These are phyloP conservation scores for Carterocephalus palaemon DNA, from an alignment of 2,888 invertebrate genomes.

Conservation along the genomic window DNA sequence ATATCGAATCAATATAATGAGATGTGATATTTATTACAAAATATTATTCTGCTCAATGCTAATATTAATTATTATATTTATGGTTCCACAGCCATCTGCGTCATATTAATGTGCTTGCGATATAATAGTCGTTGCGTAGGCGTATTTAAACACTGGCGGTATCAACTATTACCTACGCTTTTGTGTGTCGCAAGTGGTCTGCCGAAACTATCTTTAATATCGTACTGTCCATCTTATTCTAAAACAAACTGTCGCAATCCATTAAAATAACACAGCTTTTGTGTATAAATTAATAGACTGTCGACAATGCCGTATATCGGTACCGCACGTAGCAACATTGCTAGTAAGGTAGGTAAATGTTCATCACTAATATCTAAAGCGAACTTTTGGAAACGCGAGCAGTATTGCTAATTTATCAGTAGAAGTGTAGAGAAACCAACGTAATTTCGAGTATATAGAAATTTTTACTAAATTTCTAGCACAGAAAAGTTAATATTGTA, in stretches of 20 bases:
- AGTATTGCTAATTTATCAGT: too few species aligned
- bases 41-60: slow-evolving; percentile 35
- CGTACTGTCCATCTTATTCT: slow-evolving; percentile 73
- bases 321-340: slow-evolving; percentile 46
- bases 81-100: slow-evolving; percentile 64
- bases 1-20: slow-evolving; percentile 32
- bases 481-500: slow-evolving; percentile 7
- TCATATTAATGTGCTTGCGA: slow-evolving; percentile 47
- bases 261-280: slow-evolving; percentile 43
- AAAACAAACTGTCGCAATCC: slow-evolving; percentile 50
- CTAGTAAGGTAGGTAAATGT: slow-evolving; percentile 35
- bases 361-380: neutral
- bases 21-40: slow-evolving; percentile 49
- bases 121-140: slow-evolving; percentile 17
- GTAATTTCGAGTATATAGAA: neutral
- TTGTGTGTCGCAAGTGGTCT: slow-evolving; percentile 78
- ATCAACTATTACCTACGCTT: slow-evolving; percentile 41
- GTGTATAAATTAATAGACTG: slow-evolving; percentile 50
- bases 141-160: slow-evolving; percentile 35
- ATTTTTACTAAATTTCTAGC: neutral
- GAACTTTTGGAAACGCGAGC: too few species aligned
- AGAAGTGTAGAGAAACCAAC: too few species aligned
- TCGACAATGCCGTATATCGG: slow-evolving; percentile 48
- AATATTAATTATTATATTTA: slow-evolving; percentile 26
- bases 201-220: slow-evolving; percentile 60